Conservation (phyloP, 2,888 invertebrate species). For the Sericinus montela region DNA sequence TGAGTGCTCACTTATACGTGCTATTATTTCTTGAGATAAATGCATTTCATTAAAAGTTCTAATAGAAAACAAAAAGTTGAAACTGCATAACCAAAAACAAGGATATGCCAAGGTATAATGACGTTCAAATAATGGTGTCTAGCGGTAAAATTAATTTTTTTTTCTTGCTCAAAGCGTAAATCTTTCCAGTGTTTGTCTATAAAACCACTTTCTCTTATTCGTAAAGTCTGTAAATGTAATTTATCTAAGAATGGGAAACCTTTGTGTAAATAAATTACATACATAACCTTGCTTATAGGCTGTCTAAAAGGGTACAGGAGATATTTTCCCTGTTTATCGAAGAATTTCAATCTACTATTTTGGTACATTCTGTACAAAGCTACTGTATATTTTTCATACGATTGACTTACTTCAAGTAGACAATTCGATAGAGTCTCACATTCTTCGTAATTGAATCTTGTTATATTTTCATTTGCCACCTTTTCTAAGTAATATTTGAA, state of each 20-base stretch:
- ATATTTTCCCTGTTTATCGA: slow-evolving; percentile 32
- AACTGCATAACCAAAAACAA: slow-evolving; percentile 1
- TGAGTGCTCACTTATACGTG: too few species aligned
- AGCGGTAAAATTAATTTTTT: background rate
- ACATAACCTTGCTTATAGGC: slow-evolving; percentile 19
- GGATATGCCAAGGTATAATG: slow-evolving; percentile 1
- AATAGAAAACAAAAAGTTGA: background rate
- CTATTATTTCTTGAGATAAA: too few species aligned
- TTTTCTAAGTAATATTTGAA: slow-evolving; percentile 26
- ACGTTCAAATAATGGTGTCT: slow-evolving; percentile 2
- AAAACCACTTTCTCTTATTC: slow-evolving; percentile 18
- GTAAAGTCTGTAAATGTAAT: slow-evolving; percentile 7
- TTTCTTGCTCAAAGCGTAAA: background rate
- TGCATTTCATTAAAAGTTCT: background rate
- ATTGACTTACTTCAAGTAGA: slow-evolving; percentile 35
- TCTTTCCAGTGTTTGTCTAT: slow-evolving; percentile 12
- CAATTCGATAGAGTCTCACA: slow-evolving; percentile 31
- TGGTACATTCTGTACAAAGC: slow-evolving; percentile 32
- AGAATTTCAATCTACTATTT: slow-evolving; percentile 34
- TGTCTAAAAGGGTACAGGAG: slow-evolving; percentile 26
- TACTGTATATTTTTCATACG: slow-evolving; percentile 35
- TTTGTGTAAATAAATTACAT: slow-evolving; percentile 21
- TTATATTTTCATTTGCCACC: slow-evolving; percentile 19
- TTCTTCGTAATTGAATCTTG: slow-evolving; percentile 13
- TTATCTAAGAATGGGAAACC: slow-evolving; percentile 22